Evolutionary conservation across 30 jellyfish, hydroid and myxozoan genomes (phyloP), one percentile per base, ranked within the genome.

Genomic region (Cassiopea andromeda): DNA sequence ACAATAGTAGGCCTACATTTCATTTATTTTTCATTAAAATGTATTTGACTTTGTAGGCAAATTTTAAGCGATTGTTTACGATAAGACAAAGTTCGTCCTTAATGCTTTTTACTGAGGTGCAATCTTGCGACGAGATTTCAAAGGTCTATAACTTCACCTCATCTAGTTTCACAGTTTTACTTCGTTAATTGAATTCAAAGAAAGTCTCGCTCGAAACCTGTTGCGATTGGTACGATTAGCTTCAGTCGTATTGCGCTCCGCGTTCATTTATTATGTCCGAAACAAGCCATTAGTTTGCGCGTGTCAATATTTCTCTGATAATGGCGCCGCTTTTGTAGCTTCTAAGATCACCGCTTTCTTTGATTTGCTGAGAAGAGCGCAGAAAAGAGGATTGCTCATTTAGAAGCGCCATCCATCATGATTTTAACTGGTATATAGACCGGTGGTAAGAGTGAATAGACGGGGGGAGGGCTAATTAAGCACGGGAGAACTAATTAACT

Each of bases 241-340:
- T 59, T 80, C 58, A 54, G n/a, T 64, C 60, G 44, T 67, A 14
- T 54, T 49, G 57, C 78, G 80, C 48, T 46, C 16, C 44, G 19
- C 14, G 64, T 59, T 60, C 88, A 66, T 80, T 80, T 80, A 59
- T 80, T 60, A 80, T 80, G 75, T 54, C 88, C 88, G 88, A 80
- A 70, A 43, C 80, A 60, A 80, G 69, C 60, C 44, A 60, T 57
- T 12, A n/a, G 58, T 59, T 50, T 46, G 60, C 78, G 78, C 75
- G 88, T 80, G 88, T 80, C 88, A 80, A 80, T 80, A 80, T 80
- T 80, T 17, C 69, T 46, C 77, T 47, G 74, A 38, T 19, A 47
- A 47, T 59, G 88, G 88, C 88, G 88, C 88, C 88, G 77, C 43
- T 44, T 46, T 57, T 72, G 78, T 19, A 45, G 75, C 78, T 48